Evolutionary conservation across 2,888 invertebrate species (phyloP).

Genomic region (Drosophila imparisetae): DNA sequence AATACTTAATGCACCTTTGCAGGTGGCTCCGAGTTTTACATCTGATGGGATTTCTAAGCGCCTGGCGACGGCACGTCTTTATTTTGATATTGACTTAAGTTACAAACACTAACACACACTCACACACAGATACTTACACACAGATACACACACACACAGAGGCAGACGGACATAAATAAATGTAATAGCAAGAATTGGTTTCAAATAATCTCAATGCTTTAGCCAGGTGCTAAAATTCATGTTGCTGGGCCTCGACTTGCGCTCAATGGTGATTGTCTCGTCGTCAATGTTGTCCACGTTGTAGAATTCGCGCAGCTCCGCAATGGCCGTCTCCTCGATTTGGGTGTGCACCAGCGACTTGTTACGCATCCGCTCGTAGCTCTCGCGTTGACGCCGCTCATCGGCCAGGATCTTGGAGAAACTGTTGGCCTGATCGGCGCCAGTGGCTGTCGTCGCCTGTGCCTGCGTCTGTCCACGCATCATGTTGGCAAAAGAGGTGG

Average conservation of each 20-base stretch:
- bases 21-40: constrained; percentile 78
- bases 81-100: constrained; percentile 11
- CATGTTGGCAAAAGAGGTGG: constrained; percentile 82
- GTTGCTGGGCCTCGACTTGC: constrained; percentile 70
- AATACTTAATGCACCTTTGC: constrained; percentile 48
- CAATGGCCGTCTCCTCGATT: constrained; percentile 95
- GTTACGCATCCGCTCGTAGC: constrained; percentile 89
- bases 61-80: constrained; percentile 9
- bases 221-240: constrained; percentile 83
- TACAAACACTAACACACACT: constrained; percentile 1
- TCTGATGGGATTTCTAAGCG: constrained; percentile 46
- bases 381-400: constrained; percentile 90
- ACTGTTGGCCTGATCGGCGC: constrained; percentile 62
- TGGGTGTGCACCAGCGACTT: constrained; percentile 91
- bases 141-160: constrained; percentile 24
- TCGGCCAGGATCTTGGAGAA: constrained; percentile 89
- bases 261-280: constrained; percentile 89
- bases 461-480: constrained; percentile 59
- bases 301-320: constrained; percentile 91
- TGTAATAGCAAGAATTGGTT: constrained; percentile 24
- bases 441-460: constrained; percentile 23
- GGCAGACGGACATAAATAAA: constrained; percentile 23
- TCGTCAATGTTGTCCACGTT: constrained; percentile 89
- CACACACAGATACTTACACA: neutral
- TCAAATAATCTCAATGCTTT: constrained; percentile 52